Percentiles rank a stretch among this genome's conserved stretches.
Conservation (phyloP, 1,140 invertebrate species). For the Apis laboriosa region DNA sequence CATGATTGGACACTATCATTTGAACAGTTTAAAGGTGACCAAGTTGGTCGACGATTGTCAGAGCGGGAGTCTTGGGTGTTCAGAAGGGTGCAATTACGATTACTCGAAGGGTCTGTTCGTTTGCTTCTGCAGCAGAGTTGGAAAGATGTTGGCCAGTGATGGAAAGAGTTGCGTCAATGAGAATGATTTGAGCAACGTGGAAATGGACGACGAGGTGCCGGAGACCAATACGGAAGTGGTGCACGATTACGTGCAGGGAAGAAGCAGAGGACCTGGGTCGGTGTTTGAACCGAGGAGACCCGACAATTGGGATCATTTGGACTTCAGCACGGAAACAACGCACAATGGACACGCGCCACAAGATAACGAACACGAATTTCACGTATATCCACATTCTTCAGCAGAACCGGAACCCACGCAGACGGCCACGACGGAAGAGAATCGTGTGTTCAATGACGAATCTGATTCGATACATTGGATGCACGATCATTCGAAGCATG, state of each 20-base stretch:
- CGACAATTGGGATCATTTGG: constrained; percentile 61
- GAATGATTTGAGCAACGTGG: constrained; percentile 69
- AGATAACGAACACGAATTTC: constrained; percentile 37
- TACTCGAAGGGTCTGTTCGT: constrained; percentile 82
- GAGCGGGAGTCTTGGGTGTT: constrained; percentile 87
- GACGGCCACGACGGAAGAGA: constrained; percentile 39
- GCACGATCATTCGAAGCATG: constrained; percentile 27
- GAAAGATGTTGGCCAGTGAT: constrained; percentile 78
- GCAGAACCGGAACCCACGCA: constrained; percentile 60
- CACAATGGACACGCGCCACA: constrained; percentile 50
- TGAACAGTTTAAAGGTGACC: constrained; percentile 67
- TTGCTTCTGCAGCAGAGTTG: constrained; percentile 88
- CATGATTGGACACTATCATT: constrained; percentile 71
- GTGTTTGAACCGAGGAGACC: constrained; percentile 73
- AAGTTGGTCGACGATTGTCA: constrained; percentile 88
- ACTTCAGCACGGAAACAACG: constrained; percentile 26
- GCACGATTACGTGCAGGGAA: constrained; percentile 70
- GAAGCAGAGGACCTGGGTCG: constrained; percentile 77
- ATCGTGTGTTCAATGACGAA: constrained; percentile 6
- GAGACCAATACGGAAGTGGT: constrained; percentile 53
- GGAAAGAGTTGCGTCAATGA: constrained; percentile 78
- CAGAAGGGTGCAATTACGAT: constrained; percentile 89
- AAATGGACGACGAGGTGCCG: constrained; percentile 57
- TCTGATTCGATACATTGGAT: neutral
- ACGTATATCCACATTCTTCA: constrained; percentile 39